Evolutionary conservation across 2,888 invertebrate genomes (phyloP).

Genomic region (Gnatocerus cornutus): DNA sequence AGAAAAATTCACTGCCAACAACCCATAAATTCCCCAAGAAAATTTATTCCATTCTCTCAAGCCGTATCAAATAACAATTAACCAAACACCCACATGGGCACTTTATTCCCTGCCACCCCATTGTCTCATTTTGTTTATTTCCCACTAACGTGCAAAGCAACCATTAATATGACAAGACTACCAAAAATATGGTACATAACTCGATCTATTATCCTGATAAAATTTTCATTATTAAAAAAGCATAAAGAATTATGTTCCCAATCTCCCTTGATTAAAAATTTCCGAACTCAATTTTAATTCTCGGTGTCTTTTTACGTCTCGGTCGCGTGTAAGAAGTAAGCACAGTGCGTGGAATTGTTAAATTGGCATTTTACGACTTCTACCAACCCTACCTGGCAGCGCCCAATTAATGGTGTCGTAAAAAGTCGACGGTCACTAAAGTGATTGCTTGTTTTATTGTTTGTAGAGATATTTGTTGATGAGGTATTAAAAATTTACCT

Average conservation of each 20-base stretch:
- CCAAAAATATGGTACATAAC: not conserved
- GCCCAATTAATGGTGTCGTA: slow-evolving; percentile 56
- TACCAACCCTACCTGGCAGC: slow-evolving; percentile 44
- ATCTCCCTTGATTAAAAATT: not conserved
- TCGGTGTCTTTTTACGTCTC: not conserved
- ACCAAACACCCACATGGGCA: too few species aligned
- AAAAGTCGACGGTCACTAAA: slow-evolving; percentile 53
- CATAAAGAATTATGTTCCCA: not conserved
- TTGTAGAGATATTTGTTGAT: slow-evolving; percentile 55
- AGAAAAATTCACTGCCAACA: too few species aligned
- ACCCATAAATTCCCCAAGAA: too few species aligned
- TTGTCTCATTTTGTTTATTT: not conserved
- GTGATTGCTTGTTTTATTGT: slow-evolving; percentile 59
- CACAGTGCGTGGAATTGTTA: slow-evolving; percentile 50
- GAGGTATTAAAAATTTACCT: slow-evolving; percentile 55
- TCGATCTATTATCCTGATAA: not conserved
- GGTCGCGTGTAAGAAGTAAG: slow-evolving; percentile 18
- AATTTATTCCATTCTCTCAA: too few species aligned
- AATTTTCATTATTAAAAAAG: not conserved
- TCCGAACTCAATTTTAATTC: not conserved
- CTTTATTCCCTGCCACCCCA: too few species aligned
- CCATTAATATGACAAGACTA: not conserved
- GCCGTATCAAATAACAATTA: too few species aligned
- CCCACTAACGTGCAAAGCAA: not conserved
- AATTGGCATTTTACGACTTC: slow-evolving; percentile 48